Evolutionary conservation across 2,888 invertebrate genomes (phyloP).

Genomic region (Parascotia fuliginaria): DNA sequence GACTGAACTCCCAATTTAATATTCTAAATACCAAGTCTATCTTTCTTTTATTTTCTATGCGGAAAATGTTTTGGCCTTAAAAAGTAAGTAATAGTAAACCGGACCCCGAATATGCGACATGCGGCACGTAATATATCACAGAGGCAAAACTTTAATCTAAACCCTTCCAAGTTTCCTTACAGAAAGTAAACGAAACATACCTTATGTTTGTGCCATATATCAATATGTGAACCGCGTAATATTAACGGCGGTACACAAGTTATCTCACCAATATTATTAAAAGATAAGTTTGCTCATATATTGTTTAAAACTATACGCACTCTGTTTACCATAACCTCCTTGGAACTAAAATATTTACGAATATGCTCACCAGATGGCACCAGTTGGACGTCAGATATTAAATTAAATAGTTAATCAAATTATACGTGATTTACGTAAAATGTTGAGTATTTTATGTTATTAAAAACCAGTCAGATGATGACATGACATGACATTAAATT

Average conservation of each 20-base stretch:
- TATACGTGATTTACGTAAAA: too few relatives aligned
- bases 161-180: constrained; percentile 43
- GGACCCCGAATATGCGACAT: constrained; percentile 63
- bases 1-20: constrained; percentile 19
- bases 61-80: constrained; percentile 64
- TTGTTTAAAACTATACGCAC: neutral
- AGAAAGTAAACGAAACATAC: constrained; percentile 37
- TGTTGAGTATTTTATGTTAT: too few relatives aligned
- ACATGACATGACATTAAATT: too few relatives aligned
- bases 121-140: constrained; percentile 67
- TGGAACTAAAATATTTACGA: neutral
- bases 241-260: constrained; percentile 19
- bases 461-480: too few relatives aligned
- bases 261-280: constrained; percentile 3
- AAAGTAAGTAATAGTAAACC: constrained; percentile 61
- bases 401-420: too few relatives aligned
- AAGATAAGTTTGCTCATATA: neutral
- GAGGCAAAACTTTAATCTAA: constrained; percentile 60
- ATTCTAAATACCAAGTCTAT: constrained; percentile 38
- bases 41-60: constrained; percentile 64
- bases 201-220: constrained; percentile 31
- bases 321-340: too few relatives aligned
- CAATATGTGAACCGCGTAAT: constrained; percentile 31
- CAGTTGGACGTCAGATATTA: neutral
- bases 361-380: neutral